These are phyloP conservation scores for Andrena chrysosceles DNA, from an alignment of 2,888 invertebrate genomes.

Conservation along the genomic window DNA sequence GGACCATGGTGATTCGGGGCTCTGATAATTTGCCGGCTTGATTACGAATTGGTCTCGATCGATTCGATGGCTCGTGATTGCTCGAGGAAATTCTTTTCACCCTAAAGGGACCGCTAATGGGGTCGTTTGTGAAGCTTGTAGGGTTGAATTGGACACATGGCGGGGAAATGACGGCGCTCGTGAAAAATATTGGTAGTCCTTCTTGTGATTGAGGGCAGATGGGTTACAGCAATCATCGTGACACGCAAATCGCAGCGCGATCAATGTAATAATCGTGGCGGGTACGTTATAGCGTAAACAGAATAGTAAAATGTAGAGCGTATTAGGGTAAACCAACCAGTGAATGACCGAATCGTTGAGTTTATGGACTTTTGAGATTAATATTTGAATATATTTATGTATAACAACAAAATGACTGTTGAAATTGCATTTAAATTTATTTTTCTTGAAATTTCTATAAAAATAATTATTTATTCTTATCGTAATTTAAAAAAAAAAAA, in stretches of 20 bases:
- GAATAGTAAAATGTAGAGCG: not conserved
- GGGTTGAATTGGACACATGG: not conserved
- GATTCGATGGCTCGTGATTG: not conserved
- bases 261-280: not conserved
- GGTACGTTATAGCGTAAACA: too few species aligned
- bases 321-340: too few species aligned
- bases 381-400: too few species aligned
- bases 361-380: too few species aligned
- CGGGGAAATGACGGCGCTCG: not conserved
- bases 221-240: not conserved
- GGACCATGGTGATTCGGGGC: not conserved
- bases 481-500: too few species aligned
- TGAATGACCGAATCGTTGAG: too few species aligned
- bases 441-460: too few species aligned
- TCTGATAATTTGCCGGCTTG: constrained; percentile 19
- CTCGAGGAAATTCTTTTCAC: constrained; percentile 1
- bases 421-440: too few species aligned
- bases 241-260: not conserved
- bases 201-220: too few species aligned
- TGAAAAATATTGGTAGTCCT: not conserved
- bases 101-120: not conserved
- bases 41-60: constrained; percentile 3
- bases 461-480: too few species aligned
- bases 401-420: too few species aligned
- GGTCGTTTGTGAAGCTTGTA: not conserved